Evolutionary conservation across 2,113 vertebrate species (phyloP).

Genomic region (Xenopus laevis): DNA sequence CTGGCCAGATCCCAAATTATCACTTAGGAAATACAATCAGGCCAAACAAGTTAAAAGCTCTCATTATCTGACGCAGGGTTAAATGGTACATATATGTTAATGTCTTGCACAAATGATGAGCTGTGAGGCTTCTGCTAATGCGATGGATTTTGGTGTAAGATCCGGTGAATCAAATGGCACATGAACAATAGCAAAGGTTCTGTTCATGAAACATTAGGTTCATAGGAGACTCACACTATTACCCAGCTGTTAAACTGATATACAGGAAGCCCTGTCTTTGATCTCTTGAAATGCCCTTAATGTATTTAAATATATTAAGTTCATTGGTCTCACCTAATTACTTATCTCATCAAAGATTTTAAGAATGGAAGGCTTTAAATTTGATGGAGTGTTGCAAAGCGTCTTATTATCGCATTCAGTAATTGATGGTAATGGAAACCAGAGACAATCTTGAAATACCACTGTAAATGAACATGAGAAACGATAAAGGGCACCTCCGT

Average conservation of each 20-base stretch:
- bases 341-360: slow-evolving; percentile 67
- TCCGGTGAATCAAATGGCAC: slow-evolving; percentile 22
- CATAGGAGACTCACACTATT: slow-evolving; percentile 11
- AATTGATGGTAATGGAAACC: slow-evolving; percentile 58
- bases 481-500: slow-evolving; percentile 57
- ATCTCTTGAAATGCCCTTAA: slow-evolving; percentile 57
- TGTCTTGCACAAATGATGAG: slow-evolving; percentile 20
- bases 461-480: slow-evolving; percentile 28
- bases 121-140: slow-evolving; percentile 3
- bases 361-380: slow-evolving; percentile 56
- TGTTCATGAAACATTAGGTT: slow-evolving; percentile 52
- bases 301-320: slow-evolving; percentile 53
- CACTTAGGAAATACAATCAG: slow-evolving; percentile 27
- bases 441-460: slow-evolving; percentile 41
- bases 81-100: slow-evolving; percentile 25
- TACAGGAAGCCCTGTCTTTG: slow-evolving; percentile 11
- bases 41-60: slow-evolving; percentile 9
- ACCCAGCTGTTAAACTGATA: slow-evolving; percentile 19
- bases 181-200: slow-evolving; percentile 28
- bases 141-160: slow-evolving; percentile 22
- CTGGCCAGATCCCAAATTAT: slow-evolving; percentile 25
- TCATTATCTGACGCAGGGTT: slow-evolving; percentile 19
- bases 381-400: slow-evolving; percentile 57
- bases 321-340: slow-evolving; percentile 66
- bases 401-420: slow-evolving; percentile 64